Evolutionary conservation across 2,888 invertebrate species (phyloP).

Genomic region (Oithona nana): DNA sequence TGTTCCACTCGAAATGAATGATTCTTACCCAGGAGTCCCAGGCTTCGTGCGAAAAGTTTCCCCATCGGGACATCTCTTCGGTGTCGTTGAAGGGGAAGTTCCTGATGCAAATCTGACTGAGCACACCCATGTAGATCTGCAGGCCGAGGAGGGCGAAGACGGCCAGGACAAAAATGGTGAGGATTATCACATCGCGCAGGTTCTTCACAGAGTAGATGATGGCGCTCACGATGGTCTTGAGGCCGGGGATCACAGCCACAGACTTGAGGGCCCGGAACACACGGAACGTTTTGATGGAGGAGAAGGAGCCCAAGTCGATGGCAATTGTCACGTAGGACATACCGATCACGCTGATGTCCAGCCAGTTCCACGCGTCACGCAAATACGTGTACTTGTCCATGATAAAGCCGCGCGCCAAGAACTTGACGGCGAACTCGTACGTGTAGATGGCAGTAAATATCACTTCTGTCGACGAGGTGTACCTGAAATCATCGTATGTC

Average conservation of each 20-base stretch:
- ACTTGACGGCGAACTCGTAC: constrained; percentile 96
- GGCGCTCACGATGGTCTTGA: constrained; percentile 98
- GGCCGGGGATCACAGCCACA: constrained; percentile 95
- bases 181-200: constrained; percentile 95
- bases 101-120: constrained; percentile 86
- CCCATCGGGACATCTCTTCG: constrained; percentile 37
- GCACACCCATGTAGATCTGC: constrained; percentile 77
- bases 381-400: constrained; percentile 98
- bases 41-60: constrained; percentile 61
- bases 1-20: no score
- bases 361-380: constrained; percentile 99
- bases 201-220: constrained; percentile 98
- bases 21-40: constrained; percentile 64
- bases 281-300: constrained; percentile 96
- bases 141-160: constrained; percentile 75
- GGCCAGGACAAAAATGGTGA: constrained; percentile 93
- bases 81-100: constrained; percentile 46
- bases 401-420: constrained; percentile 98
- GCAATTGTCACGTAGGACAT: constrained; percentile 88
- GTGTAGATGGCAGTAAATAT: constrained; percentile 99
- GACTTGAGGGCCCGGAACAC: constrained; percentile 97
- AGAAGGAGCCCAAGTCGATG: constrained; percentile 95
- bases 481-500: constrained; percentile 38
- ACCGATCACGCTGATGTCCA: constrained; percentile 98
- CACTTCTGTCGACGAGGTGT: constrained; percentile 35